Evolutionary conservation across 2,113 vertebrate genomes (phyloP).

Genomic region (Arenaria interpres): DNA sequence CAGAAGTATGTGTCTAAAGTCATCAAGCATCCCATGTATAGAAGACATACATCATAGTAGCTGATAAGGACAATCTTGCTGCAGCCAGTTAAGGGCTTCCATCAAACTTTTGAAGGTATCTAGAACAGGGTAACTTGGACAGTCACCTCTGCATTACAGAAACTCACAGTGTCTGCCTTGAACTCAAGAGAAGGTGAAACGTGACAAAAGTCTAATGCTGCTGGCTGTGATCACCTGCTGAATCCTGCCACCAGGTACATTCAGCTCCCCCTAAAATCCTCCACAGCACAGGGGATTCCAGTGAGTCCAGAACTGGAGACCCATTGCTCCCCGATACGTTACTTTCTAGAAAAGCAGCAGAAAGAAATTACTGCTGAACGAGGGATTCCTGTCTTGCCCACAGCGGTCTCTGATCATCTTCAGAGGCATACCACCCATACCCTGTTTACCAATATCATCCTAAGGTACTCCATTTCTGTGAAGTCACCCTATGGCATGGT

Average conservation of each 20-base stretch:
- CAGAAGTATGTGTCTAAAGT: not conserved
- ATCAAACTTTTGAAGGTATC: not conserved
- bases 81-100: not conserved
- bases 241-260: not conserved
- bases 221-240: not conserved
- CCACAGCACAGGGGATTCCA: not conserved
- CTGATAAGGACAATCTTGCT: not conserved
- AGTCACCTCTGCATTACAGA: not conserved
- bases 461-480: not conserved
- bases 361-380: not conserved
- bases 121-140: not conserved
- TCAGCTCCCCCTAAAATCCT: not conserved
- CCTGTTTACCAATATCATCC: not conserved
- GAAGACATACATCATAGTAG: accelerated
- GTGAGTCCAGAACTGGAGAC: not conserved
- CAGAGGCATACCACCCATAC: not conserved
- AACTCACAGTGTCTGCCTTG: not conserved
- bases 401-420: not conserved
- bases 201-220: not conserved
- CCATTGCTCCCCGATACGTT: accelerated
- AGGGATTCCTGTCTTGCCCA: not conserved
- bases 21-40: not conserved
- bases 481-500: accelerated
- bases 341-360: not conserved
- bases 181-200: not conserved